Conservation (phyloP, 2,113 vertebrate genomes). For the Choloepus hoffmanni region DNA sequence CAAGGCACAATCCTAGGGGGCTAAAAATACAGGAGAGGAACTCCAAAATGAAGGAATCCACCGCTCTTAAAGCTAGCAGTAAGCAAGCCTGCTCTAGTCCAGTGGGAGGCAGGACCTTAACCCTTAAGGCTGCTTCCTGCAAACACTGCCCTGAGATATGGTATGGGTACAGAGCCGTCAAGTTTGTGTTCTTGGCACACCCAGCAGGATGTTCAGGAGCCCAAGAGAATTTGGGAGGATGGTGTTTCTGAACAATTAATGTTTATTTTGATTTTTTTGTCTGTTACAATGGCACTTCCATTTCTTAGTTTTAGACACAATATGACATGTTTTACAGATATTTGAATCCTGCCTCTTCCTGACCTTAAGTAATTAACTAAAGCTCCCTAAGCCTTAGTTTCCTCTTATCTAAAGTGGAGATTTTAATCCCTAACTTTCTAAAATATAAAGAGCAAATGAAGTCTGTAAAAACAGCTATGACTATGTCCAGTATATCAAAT, state of each 20-base stretch:
- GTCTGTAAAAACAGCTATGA: background rate
- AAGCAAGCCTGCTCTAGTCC: background rate
- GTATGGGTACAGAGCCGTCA: background rate
- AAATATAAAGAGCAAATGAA: conserved; percentile 35
- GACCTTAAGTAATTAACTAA: background rate
- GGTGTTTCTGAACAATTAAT: background rate
- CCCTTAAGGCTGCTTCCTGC: background rate
- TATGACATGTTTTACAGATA: background rate
- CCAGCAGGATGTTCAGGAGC: background rate
- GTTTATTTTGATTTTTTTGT: background rate
- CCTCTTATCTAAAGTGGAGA: background rate
- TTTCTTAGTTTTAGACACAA: background rate
- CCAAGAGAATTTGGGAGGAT: background rate
- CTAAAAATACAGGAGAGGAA: background rate
- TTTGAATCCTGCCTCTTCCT: conserved; percentile 8
- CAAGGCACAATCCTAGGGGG: background rate
- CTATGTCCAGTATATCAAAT: background rate
- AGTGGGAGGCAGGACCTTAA: background rate
- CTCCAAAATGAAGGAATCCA: background rate
- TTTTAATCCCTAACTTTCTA: background rate
- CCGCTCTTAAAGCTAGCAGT: background rate
- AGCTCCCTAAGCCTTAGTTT: background rate
- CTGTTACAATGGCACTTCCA: background rate
- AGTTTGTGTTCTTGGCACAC: background rate
- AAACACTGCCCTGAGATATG: background rate